These are phyloP conservation scores for Drosophila baimaii DNA, from an alignment of 1,140 invertebrate genomes.

Conservation along the genomic window DNA sequence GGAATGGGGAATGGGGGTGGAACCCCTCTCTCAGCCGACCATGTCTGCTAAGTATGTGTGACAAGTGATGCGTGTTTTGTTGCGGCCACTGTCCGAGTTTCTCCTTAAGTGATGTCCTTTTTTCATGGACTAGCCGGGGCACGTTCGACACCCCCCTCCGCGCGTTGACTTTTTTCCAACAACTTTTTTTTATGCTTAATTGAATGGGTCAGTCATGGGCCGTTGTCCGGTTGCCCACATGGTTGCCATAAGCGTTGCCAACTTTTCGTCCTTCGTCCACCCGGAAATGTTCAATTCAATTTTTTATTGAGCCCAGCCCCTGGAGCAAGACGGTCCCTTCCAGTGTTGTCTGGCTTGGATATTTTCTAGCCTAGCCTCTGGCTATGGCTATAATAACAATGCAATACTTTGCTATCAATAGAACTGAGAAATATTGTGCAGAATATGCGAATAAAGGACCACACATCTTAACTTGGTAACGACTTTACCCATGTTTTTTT, in stretches of 20 bases:
- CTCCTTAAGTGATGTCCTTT: conserved; percentile 84
- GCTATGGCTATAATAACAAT: background rate
- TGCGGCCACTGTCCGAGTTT: conserved; percentile 70
- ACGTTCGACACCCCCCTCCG: conserved; percentile 10
- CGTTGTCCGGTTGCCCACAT: conserved; percentile 64
- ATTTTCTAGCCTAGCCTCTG: too few relatives aligned
- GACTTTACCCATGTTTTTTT: too few relatives aligned
- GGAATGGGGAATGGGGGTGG: background rate
- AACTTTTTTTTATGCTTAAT: conserved; percentile 82
- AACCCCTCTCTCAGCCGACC: background rate
- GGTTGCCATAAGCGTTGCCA: conserved; percentile 52
- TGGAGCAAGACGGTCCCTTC: background rate
- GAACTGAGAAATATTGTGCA: background rate
- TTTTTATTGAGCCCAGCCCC: conserved; percentile 46
- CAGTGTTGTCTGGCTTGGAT: background rate
- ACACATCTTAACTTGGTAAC: too few relatives aligned
- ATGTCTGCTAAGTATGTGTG: conserved; percentile 72
- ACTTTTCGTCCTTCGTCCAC: conserved; percentile 17
- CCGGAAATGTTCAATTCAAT: conserved; percentile 81
- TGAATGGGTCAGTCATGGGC: conserved; percentile 82
- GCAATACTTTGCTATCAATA: background rate
- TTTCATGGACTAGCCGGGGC: conserved; percentile 50
- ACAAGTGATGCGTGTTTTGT: conserved; percentile 84
- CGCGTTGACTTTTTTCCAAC: background rate
- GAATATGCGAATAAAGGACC: too few relatives aligned